Percentiles rank a stretch among this genome's conserved stretches.
phyloP scores from a whole-genome alignment of 2,797 vertebrate species.

The Tamandua tetradactyla region DNA sequence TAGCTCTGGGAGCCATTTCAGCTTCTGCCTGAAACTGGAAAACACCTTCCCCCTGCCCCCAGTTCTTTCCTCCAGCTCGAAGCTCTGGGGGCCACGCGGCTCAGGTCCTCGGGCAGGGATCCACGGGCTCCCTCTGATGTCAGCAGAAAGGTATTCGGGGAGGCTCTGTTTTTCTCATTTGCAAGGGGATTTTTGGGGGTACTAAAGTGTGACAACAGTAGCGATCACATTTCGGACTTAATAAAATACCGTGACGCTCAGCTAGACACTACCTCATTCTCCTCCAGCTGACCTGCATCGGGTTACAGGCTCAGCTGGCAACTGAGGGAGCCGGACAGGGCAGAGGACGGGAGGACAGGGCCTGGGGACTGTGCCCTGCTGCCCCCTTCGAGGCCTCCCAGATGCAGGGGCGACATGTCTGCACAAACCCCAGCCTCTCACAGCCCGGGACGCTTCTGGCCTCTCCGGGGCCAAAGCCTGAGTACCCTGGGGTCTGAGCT shows the following conservation, averaged over 20 bases:
- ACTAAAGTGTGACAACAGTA: conserved; percentile 86
- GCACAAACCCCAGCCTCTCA: conserved; percentile 31
- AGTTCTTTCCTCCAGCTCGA: background rate
- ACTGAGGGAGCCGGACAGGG: conserved; percentile 62
- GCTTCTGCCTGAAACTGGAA: conserved; percentile 58
- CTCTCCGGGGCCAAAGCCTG: background rate
- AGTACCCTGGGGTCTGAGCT: background rate
- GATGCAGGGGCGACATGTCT: background rate
- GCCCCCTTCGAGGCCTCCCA: no score
- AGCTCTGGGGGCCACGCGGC: conserved; percentile 61
- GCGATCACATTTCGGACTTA: conserved; percentile 87
- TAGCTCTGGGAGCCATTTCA: no score
- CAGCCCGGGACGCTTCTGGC: background rate
- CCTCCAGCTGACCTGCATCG: conserved; percentile 80
- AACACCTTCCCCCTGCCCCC: background rate
- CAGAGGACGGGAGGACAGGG: background rate
- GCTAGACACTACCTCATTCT: conserved; percentile 89
- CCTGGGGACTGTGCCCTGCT: background rate
- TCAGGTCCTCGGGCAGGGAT: conserved; percentile 64
- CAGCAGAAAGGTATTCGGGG: conserved; percentile 84
- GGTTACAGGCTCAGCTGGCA: conserved; percentile 79
- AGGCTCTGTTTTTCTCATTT: conserved; percentile 88
- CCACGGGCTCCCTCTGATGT: conserved; percentile 66
- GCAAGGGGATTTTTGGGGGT: conserved; percentile 85
- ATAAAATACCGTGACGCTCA: conserved; percentile 85